Base-by-base conservation (phyloP, 1,140 invertebrate genomes). In the Leptonema lineaticorne region DNA sequence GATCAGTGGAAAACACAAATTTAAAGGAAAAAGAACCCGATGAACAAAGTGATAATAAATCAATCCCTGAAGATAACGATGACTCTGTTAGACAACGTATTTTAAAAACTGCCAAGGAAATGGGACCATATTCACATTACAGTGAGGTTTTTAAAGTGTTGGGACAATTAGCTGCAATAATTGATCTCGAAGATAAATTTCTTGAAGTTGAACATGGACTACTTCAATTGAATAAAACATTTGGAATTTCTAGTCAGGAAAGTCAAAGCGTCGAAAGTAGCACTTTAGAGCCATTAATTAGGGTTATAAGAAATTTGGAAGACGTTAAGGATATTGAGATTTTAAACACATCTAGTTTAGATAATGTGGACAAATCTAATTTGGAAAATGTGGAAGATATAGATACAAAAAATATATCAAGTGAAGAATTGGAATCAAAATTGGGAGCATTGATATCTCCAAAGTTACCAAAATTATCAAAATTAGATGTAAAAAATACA, bases 111-210 rank as follows among this genome's bases (percentile, higher is more conserved):
- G 29, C 41, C 48, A 24, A 9, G 48, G 20, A 26, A 41, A 24
- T 67, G 45, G 18, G 59, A 11, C 24, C 60, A 24, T n/a, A 2
- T 1, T 3, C 1, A 33, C 22, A 63, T 24, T 45, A 14, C 46
- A 11, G 14, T 22, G 33, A 45, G 16, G 46, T 71, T 20, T 67
- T 64, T 4, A 26, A 11, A 7, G 26, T 68, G 3, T 27, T 71
- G 3, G 28, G 57, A 18, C 60, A 68, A 46, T 16, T 71, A n/a
- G 20, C 60, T 16, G 22, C 30, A 45, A 33, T 72, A 22, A 37
- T 72, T 24, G 30, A 69, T 45, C 28, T 72, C 3, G 67, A 72
- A 41, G 53, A 69, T 67, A 64, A 72, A 29, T 69, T 69, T 48
- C 29, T 72, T 7, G 45, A 69, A 24, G 48, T 72, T 60, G 68